These are phyloP conservation scores for Phalanger gymnotis DNA, from an alignment of 2,797 vertebrate genomes.

Conservation along the genomic window DNA sequence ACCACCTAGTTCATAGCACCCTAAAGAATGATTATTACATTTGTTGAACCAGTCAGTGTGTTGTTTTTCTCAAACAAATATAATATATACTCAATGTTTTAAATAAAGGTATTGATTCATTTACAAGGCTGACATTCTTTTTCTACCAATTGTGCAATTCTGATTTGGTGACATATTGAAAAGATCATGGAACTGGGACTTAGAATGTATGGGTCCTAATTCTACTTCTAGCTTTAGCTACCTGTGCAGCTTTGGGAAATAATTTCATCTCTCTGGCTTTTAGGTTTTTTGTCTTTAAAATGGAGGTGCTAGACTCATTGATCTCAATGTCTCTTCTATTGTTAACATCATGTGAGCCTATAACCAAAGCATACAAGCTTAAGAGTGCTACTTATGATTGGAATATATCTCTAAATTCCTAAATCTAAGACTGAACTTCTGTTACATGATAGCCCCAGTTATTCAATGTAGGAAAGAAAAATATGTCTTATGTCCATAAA, in stretches of 20 bases:
- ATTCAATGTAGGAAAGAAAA: background rate
- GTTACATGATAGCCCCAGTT: background rate
- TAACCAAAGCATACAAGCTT: too few species aligned
- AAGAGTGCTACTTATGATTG: too few species aligned
- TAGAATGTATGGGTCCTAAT: background rate
- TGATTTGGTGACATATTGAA: background rate
- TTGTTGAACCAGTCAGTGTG: background rate
- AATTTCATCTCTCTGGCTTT: background rate
- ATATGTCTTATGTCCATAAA: background rate
- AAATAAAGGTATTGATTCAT: slow-evolving; percentile 51
- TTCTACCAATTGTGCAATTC: background rate
- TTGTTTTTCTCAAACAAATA: slow-evolving; percentile 69
- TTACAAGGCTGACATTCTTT: slow-evolving; percentile 60
- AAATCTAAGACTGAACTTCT: too few species aligned
- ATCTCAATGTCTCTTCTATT: background rate
- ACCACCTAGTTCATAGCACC: background rate
- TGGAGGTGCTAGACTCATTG: background rate
- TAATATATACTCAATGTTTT: slow-evolving; percentile 64
- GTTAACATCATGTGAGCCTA: background rate
- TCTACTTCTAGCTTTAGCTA: background rate
- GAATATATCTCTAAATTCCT: too few species aligned
- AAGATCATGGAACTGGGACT: background rate
- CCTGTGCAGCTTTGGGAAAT: background rate
- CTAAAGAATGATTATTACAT: background rate
- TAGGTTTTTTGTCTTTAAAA: background rate